phyloP scores from a whole-genome alignment of 2,797 vertebrate species.

The Epinephelus awoara region DNA sequence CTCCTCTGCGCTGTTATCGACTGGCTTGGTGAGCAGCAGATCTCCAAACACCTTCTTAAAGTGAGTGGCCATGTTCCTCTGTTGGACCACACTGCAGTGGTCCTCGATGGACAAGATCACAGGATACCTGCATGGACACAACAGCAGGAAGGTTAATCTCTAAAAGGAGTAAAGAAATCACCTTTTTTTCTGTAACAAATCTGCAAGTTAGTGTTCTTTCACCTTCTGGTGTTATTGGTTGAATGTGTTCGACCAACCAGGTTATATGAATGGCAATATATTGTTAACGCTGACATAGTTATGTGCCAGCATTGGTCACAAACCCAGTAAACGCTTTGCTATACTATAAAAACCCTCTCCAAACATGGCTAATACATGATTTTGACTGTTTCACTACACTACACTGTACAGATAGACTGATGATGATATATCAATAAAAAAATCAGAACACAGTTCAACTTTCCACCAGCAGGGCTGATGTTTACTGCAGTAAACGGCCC shows the following conservation, averaged over 20 bases:
- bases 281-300: not conserved
- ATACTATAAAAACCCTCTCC: too few species aligned
- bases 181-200: not conserved
- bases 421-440: too few species aligned
- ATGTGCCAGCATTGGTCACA: not conserved
- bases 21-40: constrained; percentile 94
- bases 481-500: not conserved
- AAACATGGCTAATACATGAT: not conserved
- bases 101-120: constrained; percentile 98
- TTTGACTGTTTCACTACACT: too few species aligned
- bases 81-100: constrained; percentile 98
- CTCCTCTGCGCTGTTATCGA: constrained; percentile 93
- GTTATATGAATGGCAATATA: not conserved
- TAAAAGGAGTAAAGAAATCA: not conserved
- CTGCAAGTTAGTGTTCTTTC: not conserved
- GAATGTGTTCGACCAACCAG: not conserved
- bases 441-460: too few species aligned
- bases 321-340: not conserved
- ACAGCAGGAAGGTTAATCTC: not conserved
- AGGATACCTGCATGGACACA: constrained; percentile 86
- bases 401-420: too few species aligned
- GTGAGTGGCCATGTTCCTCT: constrained; percentile 96
- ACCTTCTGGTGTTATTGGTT: not conserved
- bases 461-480: not conserved
- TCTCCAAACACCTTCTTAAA: constrained; percentile 98